Evolutionary conservation across 2,113 vertebrate genomes (phyloP), one percentile per base, ranked within the genome.

Genomic region (Australoheros scitulus): DNA sequence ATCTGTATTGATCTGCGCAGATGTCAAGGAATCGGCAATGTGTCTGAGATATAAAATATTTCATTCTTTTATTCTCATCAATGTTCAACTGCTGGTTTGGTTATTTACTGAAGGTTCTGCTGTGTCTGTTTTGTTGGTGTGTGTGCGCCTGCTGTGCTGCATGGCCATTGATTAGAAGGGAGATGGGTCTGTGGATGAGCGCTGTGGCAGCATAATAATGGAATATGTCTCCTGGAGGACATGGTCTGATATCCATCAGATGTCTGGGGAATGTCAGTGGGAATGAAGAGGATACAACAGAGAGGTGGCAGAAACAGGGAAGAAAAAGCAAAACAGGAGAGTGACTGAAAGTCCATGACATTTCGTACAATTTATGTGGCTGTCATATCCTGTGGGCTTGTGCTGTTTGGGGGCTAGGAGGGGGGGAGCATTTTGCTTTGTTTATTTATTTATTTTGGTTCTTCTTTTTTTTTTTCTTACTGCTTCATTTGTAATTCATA

Each of bases 201-300:
- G 13, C 83, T 83, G 89, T 92, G 93, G 88, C 90, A 93, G 87
- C 84, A 87, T 89, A 60, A 90, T 92, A 93, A 93, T 92, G 87
- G 82, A 92, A 91, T 77, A 89, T 87, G 91, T 93, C 92, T 93
- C 89, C 91, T 80, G 92, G 89, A 91, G 89, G 90, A 91, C 90
- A 86, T 87, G 86, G 82, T 90, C 88, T 50, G 81, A 93, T 91
- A 91, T 92, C 75, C 87, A 93, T 94, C 90, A 86, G 59, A 80
- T 57, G 76, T 90, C 87, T 89, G 83, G 72, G 87, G 84, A 92
- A 87, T 90, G 89, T 89, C 91, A 91, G 79, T 29, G 77, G 57
- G 72, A 88, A 85, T 65, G 56, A 77, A 86, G 61, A 80, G 61
- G 61, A 79, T 22, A 80, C 63, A 81, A 76, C 72, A 76, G 88